Percentiles rank a stretch among this genome's conserved stretches.
Evolutionary conservation across 2,797 vertebrate species (phyloP).

Genomic region (Anableps anableps): DNA sequence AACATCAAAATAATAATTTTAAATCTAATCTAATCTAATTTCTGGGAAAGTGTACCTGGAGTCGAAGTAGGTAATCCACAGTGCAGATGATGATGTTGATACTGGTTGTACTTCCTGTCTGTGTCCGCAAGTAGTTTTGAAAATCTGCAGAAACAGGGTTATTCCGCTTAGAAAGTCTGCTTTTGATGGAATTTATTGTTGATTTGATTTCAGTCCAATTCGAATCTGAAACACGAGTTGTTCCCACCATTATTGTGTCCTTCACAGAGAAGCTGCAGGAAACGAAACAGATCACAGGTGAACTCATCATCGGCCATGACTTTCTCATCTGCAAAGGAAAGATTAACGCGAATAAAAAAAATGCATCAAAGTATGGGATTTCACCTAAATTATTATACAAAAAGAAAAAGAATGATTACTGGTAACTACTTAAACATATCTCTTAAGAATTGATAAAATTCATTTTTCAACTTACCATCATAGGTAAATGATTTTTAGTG

Average conservation of each 20-base stretch:
- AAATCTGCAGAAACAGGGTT: conserved; percentile 83
- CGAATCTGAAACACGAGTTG: not conserved
- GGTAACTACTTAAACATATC: conserved; percentile 26
- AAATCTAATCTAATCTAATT: too few relatives aligned
- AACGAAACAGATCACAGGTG: conserved; percentile 94
- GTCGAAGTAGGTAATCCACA: conserved; percentile 92
- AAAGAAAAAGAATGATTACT: not conserved
- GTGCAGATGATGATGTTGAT: conserved; percentile 98
- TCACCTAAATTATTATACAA: not conserved
- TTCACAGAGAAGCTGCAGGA: conserved; percentile 94
- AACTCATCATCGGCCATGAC: conserved; percentile 97
- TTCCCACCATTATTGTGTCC: conserved; percentile 94
- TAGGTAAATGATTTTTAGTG: conserved; percentile 43
- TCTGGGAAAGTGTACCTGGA: conserved; percentile 83
- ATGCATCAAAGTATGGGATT: conserved; percentile 8
- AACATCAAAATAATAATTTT: too few relatives aligned
- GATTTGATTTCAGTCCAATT: not conserved
- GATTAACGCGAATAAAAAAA: not conserved
- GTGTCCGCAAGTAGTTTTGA: conserved; percentile 94
- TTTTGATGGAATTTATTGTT: not conserved
- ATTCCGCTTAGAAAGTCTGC: not conserved
- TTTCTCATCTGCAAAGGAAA: conserved; percentile 87
- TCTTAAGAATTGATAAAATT: conserved; percentile 12
- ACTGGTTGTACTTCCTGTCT: conserved; percentile 94
- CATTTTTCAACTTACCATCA: conserved; percentile 45